These are phyloP conservation scores for Chymomyza procnemis DNA, from an alignment of 2,888 invertebrate genomes.

Conservation along the genomic window DNA sequence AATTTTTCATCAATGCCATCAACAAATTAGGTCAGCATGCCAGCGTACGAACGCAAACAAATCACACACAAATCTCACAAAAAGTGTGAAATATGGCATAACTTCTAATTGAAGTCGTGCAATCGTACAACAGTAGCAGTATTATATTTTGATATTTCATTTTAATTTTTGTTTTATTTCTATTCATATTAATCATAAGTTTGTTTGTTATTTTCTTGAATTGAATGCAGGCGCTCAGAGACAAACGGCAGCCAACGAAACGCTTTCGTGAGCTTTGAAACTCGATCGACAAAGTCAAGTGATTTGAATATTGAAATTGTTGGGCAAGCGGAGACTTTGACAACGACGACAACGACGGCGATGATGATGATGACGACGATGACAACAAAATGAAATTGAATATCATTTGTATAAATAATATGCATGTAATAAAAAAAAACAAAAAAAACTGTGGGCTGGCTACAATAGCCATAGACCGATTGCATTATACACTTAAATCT, in stretches of 20 bases:
- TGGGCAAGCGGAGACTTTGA: slow-evolving; percentile 12
- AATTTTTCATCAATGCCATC: slow-evolving; percentile 45
- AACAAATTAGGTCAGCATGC: slow-evolving; percentile 55
- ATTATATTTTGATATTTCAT: slow-evolving; percentile 11
- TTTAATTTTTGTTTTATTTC: neutral
- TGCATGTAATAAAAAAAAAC: slow-evolving; percentile 8
- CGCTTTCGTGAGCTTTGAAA: slow-evolving; percentile 34
- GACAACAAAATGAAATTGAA: slow-evolving; percentile 58
- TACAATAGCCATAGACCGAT: neutral
- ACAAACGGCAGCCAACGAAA: neutral
- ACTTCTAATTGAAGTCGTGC: slow-evolving; percentile 25
- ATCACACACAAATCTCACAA: too few relatives aligned
- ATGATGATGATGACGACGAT: slow-evolving; percentile 21
- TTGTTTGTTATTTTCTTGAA: slow-evolving; percentile 16
- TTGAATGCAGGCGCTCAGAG: slow-evolving; percentile 59
- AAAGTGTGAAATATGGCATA: slow-evolving; percentile 18
- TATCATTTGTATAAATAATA: slow-evolving; percentile 64
- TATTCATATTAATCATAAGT: slow-evolving; percentile 49
- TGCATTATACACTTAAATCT: too few relatives aligned
- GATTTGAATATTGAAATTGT: slow-evolving; percentile 64
- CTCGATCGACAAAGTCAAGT: slow-evolving; percentile 47
- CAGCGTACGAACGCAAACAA: too few relatives aligned
- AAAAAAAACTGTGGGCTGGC: slow-evolving; percentile 34
- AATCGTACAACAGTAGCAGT: slow-evolving; percentile 32
- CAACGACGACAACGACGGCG: slow-evolving; percentile 23